Evolutionary conservation across 2,113 vertebrate genomes (phyloP).

Genomic region (Pseudopodoces humilis): DNA sequence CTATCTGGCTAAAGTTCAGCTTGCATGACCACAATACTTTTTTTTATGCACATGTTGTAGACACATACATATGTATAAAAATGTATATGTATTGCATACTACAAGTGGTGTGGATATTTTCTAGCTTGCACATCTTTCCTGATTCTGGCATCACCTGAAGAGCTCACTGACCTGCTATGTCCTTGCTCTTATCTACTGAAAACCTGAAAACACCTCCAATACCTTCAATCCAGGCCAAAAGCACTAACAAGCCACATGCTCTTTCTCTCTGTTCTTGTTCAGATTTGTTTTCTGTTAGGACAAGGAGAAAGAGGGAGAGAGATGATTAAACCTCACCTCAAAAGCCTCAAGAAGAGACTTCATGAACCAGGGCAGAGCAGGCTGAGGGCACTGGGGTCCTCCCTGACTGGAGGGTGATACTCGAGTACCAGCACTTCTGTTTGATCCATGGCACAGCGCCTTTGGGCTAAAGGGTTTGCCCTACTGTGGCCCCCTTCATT

Average conservation of each 20-base stretch:
- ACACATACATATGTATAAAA: background rate
- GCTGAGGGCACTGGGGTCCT: background rate
- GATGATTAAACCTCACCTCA: background rate
- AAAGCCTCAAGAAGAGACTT: background rate
- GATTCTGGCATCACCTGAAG: background rate
- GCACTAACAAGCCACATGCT: background rate
- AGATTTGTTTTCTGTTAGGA: background rate
- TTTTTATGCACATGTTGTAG: background rate
- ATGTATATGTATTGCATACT: background rate
- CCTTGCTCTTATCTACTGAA: background rate
- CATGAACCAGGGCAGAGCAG: background rate
- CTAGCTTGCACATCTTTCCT: background rate
- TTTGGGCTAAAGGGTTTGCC: background rate
- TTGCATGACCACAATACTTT: background rate
- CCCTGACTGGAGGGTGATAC: background rate
- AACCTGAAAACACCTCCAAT: background rate
- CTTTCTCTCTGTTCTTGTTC: background rate
- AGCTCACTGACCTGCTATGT: background rate
- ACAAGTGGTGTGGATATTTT: background rate
- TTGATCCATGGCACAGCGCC: background rate
- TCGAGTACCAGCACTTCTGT: background rate
- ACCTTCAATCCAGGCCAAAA: background rate
- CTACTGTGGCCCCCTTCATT: background rate
- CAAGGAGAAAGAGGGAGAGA: background rate
- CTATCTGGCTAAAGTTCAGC: background rate